These are phyloP conservation scores for Uropetala carovei DNA, from an alignment of 2,888 invertebrate species.

Conservation along the genomic window DNA sequence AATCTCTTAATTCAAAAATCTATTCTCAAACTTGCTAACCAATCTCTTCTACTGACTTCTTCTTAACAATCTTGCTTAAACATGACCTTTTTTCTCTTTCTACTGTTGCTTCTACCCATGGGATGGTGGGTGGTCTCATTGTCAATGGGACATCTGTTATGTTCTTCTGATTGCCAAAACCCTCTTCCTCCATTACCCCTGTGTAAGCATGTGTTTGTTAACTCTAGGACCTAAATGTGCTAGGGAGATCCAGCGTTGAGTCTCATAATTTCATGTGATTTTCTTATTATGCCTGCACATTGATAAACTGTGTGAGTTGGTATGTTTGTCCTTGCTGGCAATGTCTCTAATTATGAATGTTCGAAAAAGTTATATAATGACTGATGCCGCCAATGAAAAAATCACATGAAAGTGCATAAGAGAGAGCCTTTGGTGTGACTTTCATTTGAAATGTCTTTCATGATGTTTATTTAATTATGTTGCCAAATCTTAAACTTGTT, in stretches of 20 bases:
- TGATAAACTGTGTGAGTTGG: conserved; percentile 24
- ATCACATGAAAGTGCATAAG: background rate
- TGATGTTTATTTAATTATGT: conserved; percentile 16
- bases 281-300: conserved; percentile 33
- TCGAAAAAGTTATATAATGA: background rate
- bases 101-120: background rate
- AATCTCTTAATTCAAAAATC: no score
- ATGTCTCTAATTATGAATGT: background rate
- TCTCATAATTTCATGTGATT: conserved; percentile 60
- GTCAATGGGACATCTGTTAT: background rate
- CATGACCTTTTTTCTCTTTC: background rate
- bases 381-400: conserved; percentile 27
- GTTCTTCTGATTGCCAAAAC: background rate
- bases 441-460: conserved; percentile 41
- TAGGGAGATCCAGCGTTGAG: conserved; percentile 49
- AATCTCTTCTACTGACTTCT: no score
- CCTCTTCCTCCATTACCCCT: conserved; percentile 10
- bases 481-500: conserved; percentile 30
- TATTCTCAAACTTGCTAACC: no score
- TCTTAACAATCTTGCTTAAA: background rate
- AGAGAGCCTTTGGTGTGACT: conserved; percentile 39
- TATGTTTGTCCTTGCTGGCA: conserved; percentile 33
- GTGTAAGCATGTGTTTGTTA: background rate
- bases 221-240: conserved; percentile 45
- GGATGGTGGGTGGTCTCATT: conserved; percentile 58